phyloP scores from a whole-genome alignment of 1,140 invertebrate genomes.

The Drosophila orosa region DNA sequence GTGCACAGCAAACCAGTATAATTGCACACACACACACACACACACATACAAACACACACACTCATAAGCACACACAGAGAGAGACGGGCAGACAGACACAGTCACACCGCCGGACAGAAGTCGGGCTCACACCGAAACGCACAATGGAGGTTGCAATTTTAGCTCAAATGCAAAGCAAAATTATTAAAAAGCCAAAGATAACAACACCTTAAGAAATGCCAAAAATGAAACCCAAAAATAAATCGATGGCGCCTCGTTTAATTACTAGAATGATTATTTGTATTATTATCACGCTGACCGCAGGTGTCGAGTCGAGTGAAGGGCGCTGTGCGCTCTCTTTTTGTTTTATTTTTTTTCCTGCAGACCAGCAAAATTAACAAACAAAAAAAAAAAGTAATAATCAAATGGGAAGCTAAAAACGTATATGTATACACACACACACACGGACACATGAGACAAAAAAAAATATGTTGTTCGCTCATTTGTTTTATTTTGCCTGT shows the following conservation, averaged over 20 bases:
- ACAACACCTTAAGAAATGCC: background rate
- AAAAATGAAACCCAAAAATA: background rate
- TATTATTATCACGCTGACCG: background rate
- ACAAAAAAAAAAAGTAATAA: slow-evolving; percentile 68
- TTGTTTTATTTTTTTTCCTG: slow-evolving; percentile 14
- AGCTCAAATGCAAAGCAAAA: slow-evolving; percentile 8
- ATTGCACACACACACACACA: slow-evolving; percentile 71
- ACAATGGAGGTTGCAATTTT: slow-evolving; percentile 9
- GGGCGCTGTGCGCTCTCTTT: slow-evolving; percentile 48
- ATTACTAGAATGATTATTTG: too few species aligned
- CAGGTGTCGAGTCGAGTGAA: slow-evolving; percentile 32
- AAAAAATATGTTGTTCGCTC: slow-evolving; percentile 12
- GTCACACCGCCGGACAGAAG: slow-evolving; percentile 18
- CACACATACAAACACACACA: slow-evolving; percentile 67
- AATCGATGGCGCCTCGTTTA: background rate
- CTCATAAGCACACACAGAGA: slow-evolving; percentile 63
- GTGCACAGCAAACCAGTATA: slow-evolving; percentile 77
- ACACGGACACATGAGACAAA: background rate
- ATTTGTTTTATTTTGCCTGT: slow-evolving; percentile 68
- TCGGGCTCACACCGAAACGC: slow-evolving; percentile 24
- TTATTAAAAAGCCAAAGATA: background rate
- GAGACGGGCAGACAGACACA: slow-evolving; percentile 5
- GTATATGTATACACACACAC: background rate
- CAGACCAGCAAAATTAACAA: slow-evolving; percentile 31
- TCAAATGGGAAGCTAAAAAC: slow-evolving; percentile 58